Percentiles rank a stretch among this genome's conserved stretches.
phyloP scores from a whole-genome alignment of 2,113 vertebrate genomes.

The Mola mola region DNA sequence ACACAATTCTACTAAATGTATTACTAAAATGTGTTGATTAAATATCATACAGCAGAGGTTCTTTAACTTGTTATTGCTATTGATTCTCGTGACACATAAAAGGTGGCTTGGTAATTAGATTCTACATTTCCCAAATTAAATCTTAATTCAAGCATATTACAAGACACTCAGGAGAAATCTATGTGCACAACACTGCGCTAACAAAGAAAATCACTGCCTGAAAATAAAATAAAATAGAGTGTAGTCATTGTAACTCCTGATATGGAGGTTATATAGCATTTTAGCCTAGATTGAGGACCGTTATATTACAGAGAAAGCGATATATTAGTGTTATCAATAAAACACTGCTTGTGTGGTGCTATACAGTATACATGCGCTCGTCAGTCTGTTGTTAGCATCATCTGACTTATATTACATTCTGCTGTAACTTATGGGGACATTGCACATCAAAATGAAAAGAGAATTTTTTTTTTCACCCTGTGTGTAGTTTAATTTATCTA shows the following conservation, averaged over 20 bases:
- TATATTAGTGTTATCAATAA: no score
- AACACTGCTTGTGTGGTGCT: no score
- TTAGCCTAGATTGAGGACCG: no score
- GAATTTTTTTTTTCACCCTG: no score
- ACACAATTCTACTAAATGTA: slow-evolving; percentile 15
- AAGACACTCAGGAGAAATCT: slow-evolving; percentile 13
- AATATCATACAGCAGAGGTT: slow-evolving; percentile 3
- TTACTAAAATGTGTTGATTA: slow-evolving; percentile 8
- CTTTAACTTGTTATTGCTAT: slow-evolving; percentile 35
- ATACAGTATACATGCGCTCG: no score
- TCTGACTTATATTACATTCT: no score
- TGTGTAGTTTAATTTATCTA: no score
- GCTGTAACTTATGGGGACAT: no score
- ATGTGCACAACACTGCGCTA: background rate
- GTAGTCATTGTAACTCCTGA: slow-evolving; percentile 1
- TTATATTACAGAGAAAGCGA: no score
- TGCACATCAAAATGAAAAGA: no score
- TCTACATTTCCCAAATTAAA: slow-evolving; percentile 48
- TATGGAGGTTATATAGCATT: no score
- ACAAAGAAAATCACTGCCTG: slow-evolving; percentile 13
- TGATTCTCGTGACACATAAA: slow-evolving; percentile 34
- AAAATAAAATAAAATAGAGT: background rate
- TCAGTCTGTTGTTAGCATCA: no score
- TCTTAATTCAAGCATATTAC: slow-evolving; percentile 23
- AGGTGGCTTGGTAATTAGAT: slow-evolving; percentile 40